Percentiles rank a stretch among this genome's conserved stretches.
Evolutionary conservation across 2,797 vertebrate species (phyloP).

Genomic region (Poeciliopsis infans): DNA sequence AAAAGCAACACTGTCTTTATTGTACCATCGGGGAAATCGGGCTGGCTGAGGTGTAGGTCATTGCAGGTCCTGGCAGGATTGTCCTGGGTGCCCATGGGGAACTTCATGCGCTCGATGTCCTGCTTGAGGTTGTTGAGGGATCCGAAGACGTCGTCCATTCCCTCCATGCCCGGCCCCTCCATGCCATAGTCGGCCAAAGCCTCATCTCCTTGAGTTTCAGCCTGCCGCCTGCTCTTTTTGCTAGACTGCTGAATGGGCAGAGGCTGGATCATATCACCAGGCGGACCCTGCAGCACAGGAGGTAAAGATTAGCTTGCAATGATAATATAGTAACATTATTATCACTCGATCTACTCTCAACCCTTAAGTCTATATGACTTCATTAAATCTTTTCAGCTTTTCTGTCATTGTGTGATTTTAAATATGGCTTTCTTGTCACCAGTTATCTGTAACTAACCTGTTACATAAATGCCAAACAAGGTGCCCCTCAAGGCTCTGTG

Average conservation of each 20-base stretch:
- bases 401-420: background rate
- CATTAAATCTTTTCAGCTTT: background rate
- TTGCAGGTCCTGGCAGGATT: conserved; percentile 97
- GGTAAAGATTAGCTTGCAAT: conserved; percentile 1
- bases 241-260: conserved; percentile 89
- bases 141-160: conserved; percentile 95
- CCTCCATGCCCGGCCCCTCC: conserved; percentile 81
- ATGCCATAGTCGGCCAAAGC: conserved; percentile 85
- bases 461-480: background rate
- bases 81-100: conserved; percentile 93
- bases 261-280: conserved; percentile 93
- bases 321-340: background rate
- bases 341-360: background rate
- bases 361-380: background rate
- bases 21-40: conserved; percentile 94
- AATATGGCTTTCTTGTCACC: background rate
- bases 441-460: background rate
- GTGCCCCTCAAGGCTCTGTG: background rate
- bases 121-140: conserved; percentile 95
- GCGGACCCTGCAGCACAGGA: conserved; percentile 85
- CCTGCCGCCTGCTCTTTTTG: conserved; percentile 86
- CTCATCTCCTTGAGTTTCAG: conserved; percentile 86
- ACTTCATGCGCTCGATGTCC: conserved; percentile 98
- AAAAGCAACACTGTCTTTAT: background rate
- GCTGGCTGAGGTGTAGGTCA: conserved; percentile 95